A percentile compares a stretch with the other conserved stretches of the same genome.
Evolutionary conservation across 2,888 invertebrate species (phyloP).

Genomic region (Campaea margaritaria): DNA sequence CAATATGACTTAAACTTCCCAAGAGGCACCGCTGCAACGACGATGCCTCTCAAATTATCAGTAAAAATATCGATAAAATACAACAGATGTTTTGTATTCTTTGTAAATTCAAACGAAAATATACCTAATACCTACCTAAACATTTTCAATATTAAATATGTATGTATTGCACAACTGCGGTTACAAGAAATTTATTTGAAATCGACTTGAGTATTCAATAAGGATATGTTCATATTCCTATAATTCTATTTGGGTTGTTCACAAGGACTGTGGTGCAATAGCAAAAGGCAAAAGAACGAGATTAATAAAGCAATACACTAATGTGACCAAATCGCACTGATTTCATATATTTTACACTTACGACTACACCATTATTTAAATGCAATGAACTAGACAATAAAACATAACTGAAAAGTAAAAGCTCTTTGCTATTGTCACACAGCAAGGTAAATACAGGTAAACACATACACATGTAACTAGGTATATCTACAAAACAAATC

Average conservation of each 20-base stretch:
- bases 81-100: conserved; percentile 79
- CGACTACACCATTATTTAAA: conserved; percentile 75
- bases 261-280: conserved; percentile 73
- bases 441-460: conserved; percentile 71
- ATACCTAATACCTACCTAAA: conserved; percentile 83
- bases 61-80: conserved; percentile 83
- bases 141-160: conserved; percentile 60
- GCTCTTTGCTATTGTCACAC: conserved; percentile 79
- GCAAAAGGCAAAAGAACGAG: conserved; percentile 62
- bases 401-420: conserved; percentile 55
- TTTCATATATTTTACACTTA: conserved; percentile 65
- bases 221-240: conserved; percentile 83
- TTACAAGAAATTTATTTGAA: conserved; percentile 75
- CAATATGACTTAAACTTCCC: conserved; percentile 80
- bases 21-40: conserved; percentile 57
- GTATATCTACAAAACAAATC: conserved; percentile 77
- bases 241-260: conserved; percentile 75
- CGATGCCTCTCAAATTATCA: conserved; percentile 62
- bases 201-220: conserved; percentile 81
- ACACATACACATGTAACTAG: conserved; percentile 70
- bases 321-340: conserved; percentile 62
- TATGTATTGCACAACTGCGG: conserved; percentile 83
- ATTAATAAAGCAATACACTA: conserved; percentile 56
- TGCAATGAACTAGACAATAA: conserved; percentile 75
- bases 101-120: conserved; percentile 82